Evolutionary conservation across 2,888 invertebrate species (phyloP), one percentile per base, ranked within the genome.

Genomic region (Ceramica pisi): DNA sequence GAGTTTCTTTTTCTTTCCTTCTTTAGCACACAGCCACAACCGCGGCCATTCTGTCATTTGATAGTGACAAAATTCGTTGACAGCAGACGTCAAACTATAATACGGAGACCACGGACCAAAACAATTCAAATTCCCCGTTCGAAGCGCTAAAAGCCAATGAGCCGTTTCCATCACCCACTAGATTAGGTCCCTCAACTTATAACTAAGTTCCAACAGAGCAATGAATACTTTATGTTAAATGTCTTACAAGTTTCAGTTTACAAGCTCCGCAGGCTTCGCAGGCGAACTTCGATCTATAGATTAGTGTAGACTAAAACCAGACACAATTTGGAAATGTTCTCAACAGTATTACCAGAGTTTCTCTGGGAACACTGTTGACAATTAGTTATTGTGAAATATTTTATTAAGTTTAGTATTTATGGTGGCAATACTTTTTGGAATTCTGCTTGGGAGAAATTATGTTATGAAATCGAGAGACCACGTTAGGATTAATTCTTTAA

Each of bases 141-240:
- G 31, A 26, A 21, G 71, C 50, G 38, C 41, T 63, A 68, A 56
- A 78, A 82, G 51, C 44, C 67, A 61, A 62, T 60, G 66, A 60
- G 60, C 71, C 55, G n/a, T 44, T 64, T 61, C 81, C 60, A 71
- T 71, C 66, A 26, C 71, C 55, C 46, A 35, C 71, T 81, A 75
- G 66, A 78, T 72, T 83, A 72, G 63, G 59, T 66, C 26, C 50
- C 59, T 53, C 41, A 78, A 71, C 74, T 74, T 55, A 65, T 67
- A 82, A 74, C 80, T 57, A 63, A 76, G 69, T 84, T 75, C 46
- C 38, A 72, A 55, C 69, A 38, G 57, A 60, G 70, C 78, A 71
- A 80, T 84, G 84, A 83, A 83, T 83, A 82, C 62, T 81, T 77
- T 71, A 84, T 80, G 59, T 56, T 73, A 75, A 83, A 79, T 71